These are phyloP conservation scores for Gonocerus acuteangulatus DNA, from an alignment of 2,888 invertebrate species.

Conservation along the genomic window DNA sequence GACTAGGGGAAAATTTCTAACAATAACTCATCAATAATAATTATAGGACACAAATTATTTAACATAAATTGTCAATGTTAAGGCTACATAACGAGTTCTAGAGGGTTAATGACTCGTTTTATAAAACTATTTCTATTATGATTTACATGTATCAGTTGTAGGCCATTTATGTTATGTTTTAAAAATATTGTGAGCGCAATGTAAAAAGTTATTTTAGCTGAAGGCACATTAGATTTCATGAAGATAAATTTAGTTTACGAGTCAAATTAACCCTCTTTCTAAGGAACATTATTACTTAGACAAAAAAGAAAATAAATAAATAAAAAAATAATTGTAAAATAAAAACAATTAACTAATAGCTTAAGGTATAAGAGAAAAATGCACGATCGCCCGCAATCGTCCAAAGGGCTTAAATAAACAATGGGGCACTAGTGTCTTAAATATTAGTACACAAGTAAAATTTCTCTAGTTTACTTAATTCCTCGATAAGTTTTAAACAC, in stretches of 20 bases:
- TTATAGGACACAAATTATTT: conserved; percentile 17
- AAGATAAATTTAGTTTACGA: not conserved
- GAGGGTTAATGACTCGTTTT: not conserved
- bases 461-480: not conserved
- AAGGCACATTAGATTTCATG: not conserved
- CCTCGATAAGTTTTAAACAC: not conserved
- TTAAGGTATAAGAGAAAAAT: conserved; percentile 11
- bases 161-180: not conserved
- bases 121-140: not conserved
- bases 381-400: conserved; percentile 14
- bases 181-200: not conserved
- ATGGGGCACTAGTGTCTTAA: not conserved
- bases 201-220: not conserved
- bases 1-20: conserved; percentile 21
- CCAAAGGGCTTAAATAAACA: conserved; percentile 1
- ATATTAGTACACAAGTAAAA: not conserved
- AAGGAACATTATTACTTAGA: conserved; percentile 12
- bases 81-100: conserved; percentile 7
- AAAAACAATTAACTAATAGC: conserved; percentile 2
- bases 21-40: conserved; percentile 7
- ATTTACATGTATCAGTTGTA: not conserved
- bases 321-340: conserved; percentile 8
- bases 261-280: conserved; percentile 5
- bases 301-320: not conserved
- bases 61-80: conserved; percentile 24